A percentile compares a stretch with the other conserved stretches of the same genome.
phyloP scores from a whole-genome alignment of 2,888 invertebrate species.

The Panzeria rudis region DNA sequence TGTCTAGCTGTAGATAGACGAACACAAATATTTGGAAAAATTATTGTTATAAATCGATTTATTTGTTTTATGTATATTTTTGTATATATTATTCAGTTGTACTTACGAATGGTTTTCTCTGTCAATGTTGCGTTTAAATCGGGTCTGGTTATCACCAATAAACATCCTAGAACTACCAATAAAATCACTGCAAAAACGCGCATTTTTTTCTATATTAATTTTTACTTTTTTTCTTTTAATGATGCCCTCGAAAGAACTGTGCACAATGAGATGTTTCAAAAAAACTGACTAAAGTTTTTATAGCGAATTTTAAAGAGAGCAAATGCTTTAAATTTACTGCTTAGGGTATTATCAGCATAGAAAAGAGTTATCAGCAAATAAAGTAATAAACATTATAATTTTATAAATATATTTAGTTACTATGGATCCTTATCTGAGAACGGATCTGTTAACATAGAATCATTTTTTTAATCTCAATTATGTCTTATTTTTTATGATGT shows the following conservation, averaged over 20 bases:
- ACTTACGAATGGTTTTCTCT: not conserved
- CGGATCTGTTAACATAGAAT: too few relatives aligned
- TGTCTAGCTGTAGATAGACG: too few relatives aligned
- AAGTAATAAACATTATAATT: too few relatives aligned
- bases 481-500: too few relatives aligned
- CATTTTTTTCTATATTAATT: not conserved
- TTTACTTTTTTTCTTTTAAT: not conserved
- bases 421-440: too few relatives aligned
- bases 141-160: not conserved
- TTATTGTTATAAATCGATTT: too few relatives aligned
- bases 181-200: not conserved
- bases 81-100: not conserved
- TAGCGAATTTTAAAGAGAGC: not conserved
- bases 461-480: too few relatives aligned
- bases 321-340: not conserved
- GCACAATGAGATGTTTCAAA: not conserved
- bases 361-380: too few relatives aligned
- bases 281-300: not conserved
- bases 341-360: not conserved
- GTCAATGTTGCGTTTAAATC: not conserved
- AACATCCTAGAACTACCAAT: not conserved
- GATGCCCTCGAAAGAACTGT: not conserved
- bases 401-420: too few relatives aligned
- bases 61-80: too few relatives aligned
- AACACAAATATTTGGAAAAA: too few relatives aligned